Conservation (phyloP, 2,888 invertebrate genomes). For the Chrysolina americana region DNA sequence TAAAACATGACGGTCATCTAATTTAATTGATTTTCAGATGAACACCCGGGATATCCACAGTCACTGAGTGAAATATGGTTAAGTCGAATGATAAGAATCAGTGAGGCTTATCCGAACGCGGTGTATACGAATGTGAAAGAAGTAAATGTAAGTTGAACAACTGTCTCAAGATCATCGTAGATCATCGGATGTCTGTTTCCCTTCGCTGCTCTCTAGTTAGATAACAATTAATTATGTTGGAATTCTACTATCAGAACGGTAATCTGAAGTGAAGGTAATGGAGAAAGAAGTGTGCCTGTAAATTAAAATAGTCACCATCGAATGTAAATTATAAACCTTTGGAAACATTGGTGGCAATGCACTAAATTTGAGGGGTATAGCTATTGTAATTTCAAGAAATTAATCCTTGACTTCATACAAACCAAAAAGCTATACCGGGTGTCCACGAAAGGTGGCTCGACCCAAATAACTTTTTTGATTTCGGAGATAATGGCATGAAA, state of each 20-base stretch:
- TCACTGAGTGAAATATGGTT: too few species aligned
- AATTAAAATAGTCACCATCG: background rate
- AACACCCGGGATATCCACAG: too few species aligned
- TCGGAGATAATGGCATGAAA: too few species aligned
- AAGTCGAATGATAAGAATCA: background rate
- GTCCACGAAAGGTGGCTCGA: too few species aligned
- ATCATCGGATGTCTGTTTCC: background rate
- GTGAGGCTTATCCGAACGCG: background rate
- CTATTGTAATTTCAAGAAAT: too few species aligned
- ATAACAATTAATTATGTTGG: background rate
- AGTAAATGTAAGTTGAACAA: background rate
- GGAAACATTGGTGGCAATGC: background rate
- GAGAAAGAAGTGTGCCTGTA: background rate
- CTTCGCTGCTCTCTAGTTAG: conserved; percentile 10
- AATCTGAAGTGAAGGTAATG: background rate
- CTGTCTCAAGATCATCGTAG: conserved; percentile 10
- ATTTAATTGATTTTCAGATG: too few species aligned
- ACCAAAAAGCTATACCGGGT: too few species aligned
- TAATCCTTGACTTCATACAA: too few species aligned
- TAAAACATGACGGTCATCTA: too few species aligned
- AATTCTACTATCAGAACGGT: background rate
- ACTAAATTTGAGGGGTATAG: background rate
- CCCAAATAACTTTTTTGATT: too few species aligned
- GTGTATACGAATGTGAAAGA: background rate
- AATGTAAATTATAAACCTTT: background rate